Conservation (phyloP, 2,888 invertebrate species). For the Athalia rosae region DNA sequence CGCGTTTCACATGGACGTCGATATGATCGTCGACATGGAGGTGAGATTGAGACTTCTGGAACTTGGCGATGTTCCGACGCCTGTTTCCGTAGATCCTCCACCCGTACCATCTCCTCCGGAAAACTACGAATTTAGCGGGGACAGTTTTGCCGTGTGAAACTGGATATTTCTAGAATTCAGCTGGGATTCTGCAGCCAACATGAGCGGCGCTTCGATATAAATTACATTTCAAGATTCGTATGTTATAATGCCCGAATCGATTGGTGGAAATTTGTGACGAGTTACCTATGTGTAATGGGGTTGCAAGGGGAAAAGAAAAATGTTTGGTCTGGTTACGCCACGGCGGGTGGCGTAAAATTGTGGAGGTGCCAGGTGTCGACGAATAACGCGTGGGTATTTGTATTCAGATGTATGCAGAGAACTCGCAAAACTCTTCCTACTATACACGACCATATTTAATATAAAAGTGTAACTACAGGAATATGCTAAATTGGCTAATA, state of each 20-base stretch:
- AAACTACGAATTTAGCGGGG: slow-evolving; percentile 43
- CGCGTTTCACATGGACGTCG: slow-evolving; percentile 43
- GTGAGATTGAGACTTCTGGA: slow-evolving; percentile 43
- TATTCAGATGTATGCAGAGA: slow-evolving; percentile 49
- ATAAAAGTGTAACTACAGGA: slow-evolving; percentile 49
- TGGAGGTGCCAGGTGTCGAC: slow-evolving; percentile 46
- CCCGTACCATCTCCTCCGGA: slow-evolving; percentile 43
- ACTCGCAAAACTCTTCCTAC: slow-evolving; percentile 42
- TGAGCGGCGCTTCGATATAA: slow-evolving; percentile 8
- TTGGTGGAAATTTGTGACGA: slow-evolving; percentile 37
- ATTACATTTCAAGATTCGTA: slow-evolving; percentile 21
- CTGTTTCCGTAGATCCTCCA: slow-evolving; percentile 42
- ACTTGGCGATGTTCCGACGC: slow-evolving; percentile 35
- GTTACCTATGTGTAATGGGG: slow-evolving; percentile 2
- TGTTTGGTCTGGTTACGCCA: slow-evolving; percentile 19
- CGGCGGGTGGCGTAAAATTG: slow-evolving; percentile 43
- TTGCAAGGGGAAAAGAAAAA: slow-evolving; percentile 1
- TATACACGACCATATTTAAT: slow-evolving; percentile 44
- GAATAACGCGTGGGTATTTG: slow-evolving; percentile 47
- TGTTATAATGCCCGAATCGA: slow-evolving; percentile 11
- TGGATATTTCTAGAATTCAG: slow-evolving; percentile 1
- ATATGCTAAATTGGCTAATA: slow-evolving; percentile 49
- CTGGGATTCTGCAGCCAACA: not conserved
- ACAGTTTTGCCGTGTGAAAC: slow-evolving; percentile 35
- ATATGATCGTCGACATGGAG: slow-evolving; percentile 47